Conservation (phyloP, 2,888 invertebrate genomes). For the Amiota communis region DNA sequence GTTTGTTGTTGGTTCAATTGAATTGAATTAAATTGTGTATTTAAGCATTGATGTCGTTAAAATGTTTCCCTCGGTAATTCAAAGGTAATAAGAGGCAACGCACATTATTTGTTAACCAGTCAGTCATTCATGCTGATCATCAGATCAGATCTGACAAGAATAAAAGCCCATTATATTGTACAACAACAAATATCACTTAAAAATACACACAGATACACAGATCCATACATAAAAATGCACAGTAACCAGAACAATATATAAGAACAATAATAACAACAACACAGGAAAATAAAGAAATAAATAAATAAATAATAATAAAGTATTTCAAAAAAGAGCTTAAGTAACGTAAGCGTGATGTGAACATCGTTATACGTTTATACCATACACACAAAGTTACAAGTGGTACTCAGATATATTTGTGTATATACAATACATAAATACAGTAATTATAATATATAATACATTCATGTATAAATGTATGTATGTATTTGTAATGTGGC, state of each 20-base stretch:
- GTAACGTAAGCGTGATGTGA: background rate
- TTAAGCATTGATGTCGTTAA: background rate
- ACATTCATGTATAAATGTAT: background rate
- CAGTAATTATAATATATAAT: background rate
- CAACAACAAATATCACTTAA: constrained; percentile 7
- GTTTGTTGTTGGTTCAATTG: constrained; percentile 21
- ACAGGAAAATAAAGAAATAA: constrained; percentile 7
- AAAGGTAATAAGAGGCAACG: background rate
- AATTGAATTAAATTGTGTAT: constrained; percentile 12
- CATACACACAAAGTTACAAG: background rate
- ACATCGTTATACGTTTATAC: background rate
- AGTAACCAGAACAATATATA: background rate
- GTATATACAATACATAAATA: background rate
- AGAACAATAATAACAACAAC: constrained; percentile 2
- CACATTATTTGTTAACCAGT: constrained; percentile 30
- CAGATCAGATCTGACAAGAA: constrained; percentile 18
- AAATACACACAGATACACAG: background rate
- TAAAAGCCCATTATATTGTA: constrained; percentile 4
- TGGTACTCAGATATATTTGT: background rate
- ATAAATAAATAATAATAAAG: constrained; percentile 6
- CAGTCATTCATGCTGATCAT: constrained; percentile 32
- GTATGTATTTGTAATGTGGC: constrained; percentile 4
- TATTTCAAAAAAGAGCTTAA: constrained; percentile 3
- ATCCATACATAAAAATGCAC: background rate
- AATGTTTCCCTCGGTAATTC: background rate